Conservation (phyloP, 2,888 invertebrate genomes). For the Heterodera filipjevi region DNA sequence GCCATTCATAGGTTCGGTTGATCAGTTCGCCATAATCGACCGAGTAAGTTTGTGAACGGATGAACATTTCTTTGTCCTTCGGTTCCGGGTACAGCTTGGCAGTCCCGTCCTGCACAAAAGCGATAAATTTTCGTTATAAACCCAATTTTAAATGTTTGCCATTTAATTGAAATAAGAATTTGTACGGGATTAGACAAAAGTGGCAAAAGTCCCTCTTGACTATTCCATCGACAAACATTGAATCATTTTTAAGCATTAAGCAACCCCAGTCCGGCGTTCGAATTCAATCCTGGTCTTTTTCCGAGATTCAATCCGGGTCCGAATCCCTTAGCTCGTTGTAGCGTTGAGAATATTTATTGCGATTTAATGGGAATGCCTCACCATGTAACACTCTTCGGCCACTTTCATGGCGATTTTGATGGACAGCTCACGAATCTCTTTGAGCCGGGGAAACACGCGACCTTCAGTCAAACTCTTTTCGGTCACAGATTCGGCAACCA, state of each 20-base stretch:
- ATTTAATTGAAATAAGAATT: too few species aligned
- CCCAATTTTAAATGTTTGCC: too few species aligned
- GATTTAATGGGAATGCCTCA: neutral
- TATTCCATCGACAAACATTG: too few species aligned
- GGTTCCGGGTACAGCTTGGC: slow-evolving; percentile 71
- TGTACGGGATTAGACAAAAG: too few species aligned
- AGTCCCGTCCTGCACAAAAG: slow-evolving; percentile 62
- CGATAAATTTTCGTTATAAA: too few species aligned
- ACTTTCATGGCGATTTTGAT: slow-evolving; percentile 82
- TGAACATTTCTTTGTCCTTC: slow-evolving; percentile 69
- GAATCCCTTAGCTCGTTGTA: too few species aligned
- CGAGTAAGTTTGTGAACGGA: slow-evolving; percentile 67
- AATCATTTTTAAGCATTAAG: too few species aligned
- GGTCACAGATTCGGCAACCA: slow-evolving; percentile 80
- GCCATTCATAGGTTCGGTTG: slow-evolving; percentile 69
- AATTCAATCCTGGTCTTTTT: too few species aligned
- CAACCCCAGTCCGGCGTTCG: too few species aligned
- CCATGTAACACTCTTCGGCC: slow-evolving; percentile 80
- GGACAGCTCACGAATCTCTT: slow-evolving; percentile 82
- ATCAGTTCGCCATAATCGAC: slow-evolving; percentile 68
- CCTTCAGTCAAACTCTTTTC: slow-evolving; percentile 81
- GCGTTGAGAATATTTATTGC: neutral
- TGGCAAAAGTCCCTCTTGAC: too few species aligned
- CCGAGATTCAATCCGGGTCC: too few species aligned
- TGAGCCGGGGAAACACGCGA: slow-evolving; percentile 87